Evolutionary conservation across 2,888 invertebrate species (phyloP), one percentile per base, ranked within the genome.

Genomic region (Pimpla rufipes): DNA sequence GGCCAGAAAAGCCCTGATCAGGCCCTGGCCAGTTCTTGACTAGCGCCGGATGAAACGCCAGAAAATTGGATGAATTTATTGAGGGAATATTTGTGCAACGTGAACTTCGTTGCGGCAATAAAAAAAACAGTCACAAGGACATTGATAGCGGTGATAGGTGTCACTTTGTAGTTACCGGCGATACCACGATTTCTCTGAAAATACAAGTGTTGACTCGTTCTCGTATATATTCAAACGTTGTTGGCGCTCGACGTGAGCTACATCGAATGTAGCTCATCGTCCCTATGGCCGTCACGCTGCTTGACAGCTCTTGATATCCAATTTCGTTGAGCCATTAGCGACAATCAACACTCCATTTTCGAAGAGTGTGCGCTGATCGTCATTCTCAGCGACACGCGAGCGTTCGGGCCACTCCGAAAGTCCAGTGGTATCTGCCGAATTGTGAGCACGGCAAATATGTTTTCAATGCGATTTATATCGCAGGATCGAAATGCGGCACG

Each of bases 321-420:
- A 8, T 55, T 52, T 66, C 66, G 18, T 64, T n/a, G n/a, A 23
- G n/a, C 75, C 42, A 75, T 66, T 40, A 66, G 21, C 66, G 40
- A 74, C 11, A 16, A 66, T 45, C 40, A 29, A 66, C 52, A 16
- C 29, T 57, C 11, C 3, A n/a, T 7, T 2, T 21, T 66, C 21
- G 55, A 18, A 23, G 29, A 59, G 35, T 16, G 37, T 37, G n/a
- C 37, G 37, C 37, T 59, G 35, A 37, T 37, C 16, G 37, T 37
- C 37, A 16, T 59, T 37, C 16, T 7, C 29, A 5, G 10, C 10
- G 35, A 37, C 59, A 37, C 35, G 11, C 29, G 47, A 47, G 2
- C 37, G n/a, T 0, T 11, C 13, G 16, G 7, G 10, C 8, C 59
- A n/a, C 8, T 37, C 37, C 18, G 37, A 37, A n/a, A 59, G 8